Conservation (phyloP, 2,888 invertebrate species). For the Drosophila conformis region DNA sequence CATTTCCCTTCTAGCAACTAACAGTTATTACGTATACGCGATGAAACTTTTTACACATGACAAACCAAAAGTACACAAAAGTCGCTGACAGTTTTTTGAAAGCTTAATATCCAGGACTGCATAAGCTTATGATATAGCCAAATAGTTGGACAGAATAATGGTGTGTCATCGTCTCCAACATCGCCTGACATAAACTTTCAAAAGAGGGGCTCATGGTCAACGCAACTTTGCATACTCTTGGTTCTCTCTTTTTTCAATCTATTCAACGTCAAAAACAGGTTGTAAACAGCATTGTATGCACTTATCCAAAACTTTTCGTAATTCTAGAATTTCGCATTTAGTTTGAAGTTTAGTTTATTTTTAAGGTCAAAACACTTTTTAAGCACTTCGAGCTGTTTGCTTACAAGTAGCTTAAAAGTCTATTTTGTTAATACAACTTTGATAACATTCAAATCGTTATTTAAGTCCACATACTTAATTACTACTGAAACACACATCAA, state of each 20-base stretch:
- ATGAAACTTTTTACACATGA: constrained; percentile 47
- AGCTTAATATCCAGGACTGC: constrained; percentile 60
- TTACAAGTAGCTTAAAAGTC: constrained; percentile 18
- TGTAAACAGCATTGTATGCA: constrained; percentile 48
- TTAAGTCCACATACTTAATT: constrained; percentile 13
- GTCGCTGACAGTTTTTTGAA: constrained; percentile 70
- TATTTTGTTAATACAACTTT: constrained; percentile 19
- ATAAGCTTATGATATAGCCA: constrained; percentile 23
- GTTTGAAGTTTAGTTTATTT: constrained; percentile 16
- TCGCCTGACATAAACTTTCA: constrained; percentile 71
- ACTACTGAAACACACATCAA: constrained; percentile 40
- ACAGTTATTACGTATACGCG: constrained; percentile 70
- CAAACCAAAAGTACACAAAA: constrained; percentile 76
- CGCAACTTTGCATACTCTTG: constrained; percentile 76
- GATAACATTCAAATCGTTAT: neutral
- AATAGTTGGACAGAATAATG: constrained; percentile 25
- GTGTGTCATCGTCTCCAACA: constrained; percentile 34
- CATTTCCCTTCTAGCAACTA: constrained; percentile 29
- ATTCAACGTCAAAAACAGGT: constrained; percentile 11
- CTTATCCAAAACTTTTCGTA: constrained; percentile 13
- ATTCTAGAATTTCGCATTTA: constrained; percentile 6
- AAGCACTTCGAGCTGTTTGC: constrained; percentile 46
- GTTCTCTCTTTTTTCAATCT: constrained; percentile 26
- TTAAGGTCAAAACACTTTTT: constrained; percentile 55
- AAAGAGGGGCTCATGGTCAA: constrained; percentile 81